Conservation (phyloP, 2,797 vertebrate genomes). For the Chiloscyllium punctatum region DNA sequence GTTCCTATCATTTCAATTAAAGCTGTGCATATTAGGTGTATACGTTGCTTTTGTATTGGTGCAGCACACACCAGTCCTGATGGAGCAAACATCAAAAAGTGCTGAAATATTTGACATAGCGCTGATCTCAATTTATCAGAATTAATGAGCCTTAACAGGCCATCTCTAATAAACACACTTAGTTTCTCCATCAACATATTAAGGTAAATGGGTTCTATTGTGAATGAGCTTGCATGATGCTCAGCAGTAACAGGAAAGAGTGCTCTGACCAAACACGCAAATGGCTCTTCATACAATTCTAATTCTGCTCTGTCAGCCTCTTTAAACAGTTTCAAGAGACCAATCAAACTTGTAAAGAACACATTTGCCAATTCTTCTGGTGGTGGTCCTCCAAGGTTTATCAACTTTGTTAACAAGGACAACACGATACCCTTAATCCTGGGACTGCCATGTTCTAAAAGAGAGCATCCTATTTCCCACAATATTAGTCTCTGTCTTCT, state of each 20-base stretch:
- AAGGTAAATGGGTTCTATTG: conserved; percentile 74
- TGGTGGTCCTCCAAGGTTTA: conserved; percentile 74
- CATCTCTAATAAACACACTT: conserved; percentile 60
- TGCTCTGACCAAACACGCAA: conserved; percentile 64
- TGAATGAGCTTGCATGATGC: conserved; percentile 44
- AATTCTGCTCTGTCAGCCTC: conserved; percentile 51
- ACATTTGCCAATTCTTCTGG: conserved; percentile 64
- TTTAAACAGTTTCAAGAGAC: conserved; percentile 62
- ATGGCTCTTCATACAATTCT: conserved; percentile 61
- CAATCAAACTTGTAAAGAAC: conserved; percentile 75
- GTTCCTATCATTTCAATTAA: conserved; percentile 70
- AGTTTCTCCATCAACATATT: conserved; percentile 78
- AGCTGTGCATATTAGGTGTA: conserved; percentile 66
- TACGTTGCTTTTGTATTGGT: conserved; percentile 61
- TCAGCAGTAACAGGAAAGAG: conserved; percentile 64
- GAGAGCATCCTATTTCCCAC: conserved; percentile 73
- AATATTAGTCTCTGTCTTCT: conserved; percentile 62
- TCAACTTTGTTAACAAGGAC: conserved; percentile 64
- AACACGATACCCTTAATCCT: conserved; percentile 65
- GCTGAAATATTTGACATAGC: conserved; percentile 75
- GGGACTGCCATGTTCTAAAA: conserved; percentile 66
- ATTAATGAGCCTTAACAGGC: conserved; percentile 53
- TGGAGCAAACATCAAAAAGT: conserved; percentile 71
- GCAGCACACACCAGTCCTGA: conserved; percentile 70
- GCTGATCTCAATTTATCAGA: conserved; percentile 65